Evolutionary conservation across 1,140 invertebrate genomes (phyloP), one percentile per base, ranked within the genome.

Genomic region (Drosophila funebris): DNA sequence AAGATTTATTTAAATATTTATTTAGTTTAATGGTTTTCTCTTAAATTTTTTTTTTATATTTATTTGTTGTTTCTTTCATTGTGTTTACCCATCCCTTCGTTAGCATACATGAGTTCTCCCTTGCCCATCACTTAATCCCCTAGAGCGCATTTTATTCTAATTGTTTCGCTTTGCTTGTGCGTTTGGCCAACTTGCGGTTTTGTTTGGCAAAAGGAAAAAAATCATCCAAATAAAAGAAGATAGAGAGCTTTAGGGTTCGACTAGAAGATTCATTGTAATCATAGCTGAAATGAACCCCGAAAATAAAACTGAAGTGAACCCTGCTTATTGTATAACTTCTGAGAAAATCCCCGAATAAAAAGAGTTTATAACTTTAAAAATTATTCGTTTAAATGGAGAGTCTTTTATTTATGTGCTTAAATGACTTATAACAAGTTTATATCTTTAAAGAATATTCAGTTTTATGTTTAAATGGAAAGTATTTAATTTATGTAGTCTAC

Each of bases 111-210:
- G 22, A 52, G 43, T 43, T 41, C 43, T 46, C 39, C 24, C 29
- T 63, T 62, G 43, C 16, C 50, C 68, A 52, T 54, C 46, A 44
- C 13, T 76, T 0, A 46, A 60, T 67, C 83, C 83, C 79, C 84
- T 46, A 29, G 83, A 71, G 84, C 71, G 67, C 69, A 77, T 89
- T 88, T 83, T 70, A 87, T 89, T 80, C 74, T 87, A 87, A 89
- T 87, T 88, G 84, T 80, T 88, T 87, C 46, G 69, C 62, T 72
- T 81, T 88, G 78, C 83, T 82, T 83, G 83, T 57, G 27, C 14
- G 27, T 44, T 44, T 18, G 56, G 56, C 66, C 29, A 53, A 53
- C 33, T 54, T 69, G 66, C 31, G 57, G 56, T 69, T 24, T 36
- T 36, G 33, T 37, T 33, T 44, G 44, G 33, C 22, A 20, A 29